phyloP scores from a whole-genome alignment of 1,140 invertebrate genomes.

The Tetragonula clypearis region DNA sequence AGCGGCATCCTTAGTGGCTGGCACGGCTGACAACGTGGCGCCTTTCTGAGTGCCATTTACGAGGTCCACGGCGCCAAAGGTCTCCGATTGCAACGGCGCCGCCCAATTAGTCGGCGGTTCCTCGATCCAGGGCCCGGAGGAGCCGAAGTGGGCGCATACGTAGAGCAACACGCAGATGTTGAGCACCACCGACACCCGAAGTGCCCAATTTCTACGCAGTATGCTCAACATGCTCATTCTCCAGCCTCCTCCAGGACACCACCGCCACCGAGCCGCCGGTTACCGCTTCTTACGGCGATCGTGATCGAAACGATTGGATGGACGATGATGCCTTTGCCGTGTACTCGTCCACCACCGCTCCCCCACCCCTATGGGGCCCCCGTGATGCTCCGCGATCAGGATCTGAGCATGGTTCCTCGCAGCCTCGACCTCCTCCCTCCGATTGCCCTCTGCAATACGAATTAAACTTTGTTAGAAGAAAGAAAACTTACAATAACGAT shows the following conservation, averaged over 20 bases:
- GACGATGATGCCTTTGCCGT: neutral
- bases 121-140: constrained; percentile 79
- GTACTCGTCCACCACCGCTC: neutral
- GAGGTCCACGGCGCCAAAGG: constrained; percentile 64
- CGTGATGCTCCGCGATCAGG: constrained; percentile 53
- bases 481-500: too few species aligned
- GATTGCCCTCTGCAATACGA: constrained; percentile 3
- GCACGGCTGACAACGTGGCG: constrained; percentile 25
- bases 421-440: constrained; percentile 11
- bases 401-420: constrained; percentile 45
- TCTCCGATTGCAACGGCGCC: constrained; percentile 66
- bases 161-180: constrained; percentile 88
- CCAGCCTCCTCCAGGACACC: constrained; percentile 41
- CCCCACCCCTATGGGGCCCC: constrained; percentile 50
- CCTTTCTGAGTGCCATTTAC: constrained; percentile 59
- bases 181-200: constrained; percentile 88
- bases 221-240: constrained; percentile 65
- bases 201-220: constrained; percentile 86
- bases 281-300: neutral
- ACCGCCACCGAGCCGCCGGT: neutral
- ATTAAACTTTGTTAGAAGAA: too few species aligned
- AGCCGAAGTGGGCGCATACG: constrained; percentile 83
- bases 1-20: constrained; percentile 8
- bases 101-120: constrained; percentile 72
- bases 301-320: neutral